phyloP scores from a whole-genome alignment of 2,888 invertebrate species.

The Vanessa cardui region DNA sequence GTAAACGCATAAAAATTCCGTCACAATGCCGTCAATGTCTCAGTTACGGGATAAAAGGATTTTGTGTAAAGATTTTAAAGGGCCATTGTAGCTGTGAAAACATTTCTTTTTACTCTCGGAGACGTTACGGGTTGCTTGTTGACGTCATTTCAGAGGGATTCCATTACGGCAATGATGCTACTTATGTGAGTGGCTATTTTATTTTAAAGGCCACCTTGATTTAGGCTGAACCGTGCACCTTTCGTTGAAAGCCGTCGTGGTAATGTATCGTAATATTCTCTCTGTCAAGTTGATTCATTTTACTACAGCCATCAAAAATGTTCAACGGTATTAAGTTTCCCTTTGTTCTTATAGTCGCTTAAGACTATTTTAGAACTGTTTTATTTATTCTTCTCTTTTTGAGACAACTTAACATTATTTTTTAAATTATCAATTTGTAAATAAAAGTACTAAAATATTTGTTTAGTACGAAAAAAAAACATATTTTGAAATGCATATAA shows the following conservation, averaged over 20 bases:
- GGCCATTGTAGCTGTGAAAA: constrained; percentile 56
- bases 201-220: constrained; percentile 51
- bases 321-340: constrained; percentile 6
- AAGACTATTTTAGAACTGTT: not conserved
- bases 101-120: constrained; percentile 54
- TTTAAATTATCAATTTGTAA: not conserved
- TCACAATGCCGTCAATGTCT: constrained; percentile 31
- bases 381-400: not conserved
- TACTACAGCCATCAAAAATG: constrained; percentile 3
- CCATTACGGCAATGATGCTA: constrained; percentile 58
- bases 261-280: not conserved
- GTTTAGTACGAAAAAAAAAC: too few species aligned
- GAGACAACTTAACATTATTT: not conserved
- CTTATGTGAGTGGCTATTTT: constrained; percentile 60
- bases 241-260: not conserved
- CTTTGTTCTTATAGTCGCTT: not conserved
- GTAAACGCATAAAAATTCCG: constrained; percentile 29
- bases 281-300: constrained; percentile 3
- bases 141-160: constrained; percentile 60
- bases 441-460: too few species aligned
- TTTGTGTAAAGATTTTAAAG: constrained; percentile 49
- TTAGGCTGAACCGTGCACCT: constrained; percentile 11
- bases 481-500: too few species aligned
- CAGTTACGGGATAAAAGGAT: constrained; percentile 44
- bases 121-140: constrained; percentile 37